Evolutionary conservation across 2,888 invertebrate species (phyloP), one percentile per base, ranked within the genome.

Genomic region (Taenaris catops): DNA sequence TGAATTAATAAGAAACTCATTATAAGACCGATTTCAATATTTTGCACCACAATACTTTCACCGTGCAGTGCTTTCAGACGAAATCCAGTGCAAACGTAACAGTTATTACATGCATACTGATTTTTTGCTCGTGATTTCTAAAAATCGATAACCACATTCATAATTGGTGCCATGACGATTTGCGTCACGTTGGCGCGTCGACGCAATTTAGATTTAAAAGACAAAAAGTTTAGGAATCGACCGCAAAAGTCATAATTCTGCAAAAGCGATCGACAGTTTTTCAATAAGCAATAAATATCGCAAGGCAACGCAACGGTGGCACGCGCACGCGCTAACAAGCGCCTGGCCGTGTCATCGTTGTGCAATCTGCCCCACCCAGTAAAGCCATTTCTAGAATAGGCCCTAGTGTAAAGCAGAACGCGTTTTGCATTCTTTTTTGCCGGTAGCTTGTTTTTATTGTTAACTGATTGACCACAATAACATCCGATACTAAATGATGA

Each of bases 261-360:
- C 53, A 61, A 68, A 61, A 66, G 64, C 61, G 65, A 66, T 68
- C 62, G 71, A 67, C 66, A 70, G 79, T 83, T 81, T 83, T 81
- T 83, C 83, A 81, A 84, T 84, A 80, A 76, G 80, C 79, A 78
- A 83, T 86, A 86, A 86, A 86, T 83, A 83, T 80, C 71, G 73
- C 63, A 60, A 57, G 53, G 63, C 68, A 73, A 72, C 65, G 74
- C 74, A 78, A 75, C 74, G 66, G 81, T 71, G 75, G 79, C 73
- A 60, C 49, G 66, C 71, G 79, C 79, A 71, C 76, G 75, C 79
- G 73, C 71, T 81, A 83, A 81, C 81, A 74, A 83, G 66, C 61
- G 63, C 57, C 64, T 59, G 68, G 68, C 60, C 76, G 78, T 66
- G 70, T 74, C 79, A 75, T 78, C 80, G 80, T 83, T 81, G 78